Conservation (phyloP, 2,888 invertebrate genomes). For the Dorcus parallelipipedus region DNA sequence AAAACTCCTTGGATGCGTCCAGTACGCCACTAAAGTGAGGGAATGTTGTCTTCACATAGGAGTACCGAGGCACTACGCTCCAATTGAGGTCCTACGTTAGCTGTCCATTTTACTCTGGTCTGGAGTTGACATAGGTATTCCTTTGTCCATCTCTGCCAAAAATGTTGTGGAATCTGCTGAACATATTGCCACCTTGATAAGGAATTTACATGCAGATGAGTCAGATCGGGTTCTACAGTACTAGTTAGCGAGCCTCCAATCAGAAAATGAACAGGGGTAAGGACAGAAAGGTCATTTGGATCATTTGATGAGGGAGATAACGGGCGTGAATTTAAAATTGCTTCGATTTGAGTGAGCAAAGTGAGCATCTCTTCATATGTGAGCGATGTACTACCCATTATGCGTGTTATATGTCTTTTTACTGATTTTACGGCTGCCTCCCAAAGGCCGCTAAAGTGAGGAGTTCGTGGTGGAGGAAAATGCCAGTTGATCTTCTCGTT, state of each 20-base stretch:
- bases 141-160: slow-evolving; percentile 23
- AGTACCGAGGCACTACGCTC: slow-evolving; percentile 6
- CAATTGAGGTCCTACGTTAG: background rate
- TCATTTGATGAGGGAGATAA: slow-evolving; percentile 26
- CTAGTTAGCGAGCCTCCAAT: slow-evolving; percentile 24
- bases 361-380: slow-evolving; percentile 33
- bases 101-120: slow-evolving; percentile 22
- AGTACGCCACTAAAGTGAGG: slow-evolving; percentile 13
- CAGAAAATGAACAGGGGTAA: slow-evolving; percentile 26
- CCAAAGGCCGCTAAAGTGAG: slow-evolving; percentile 34
- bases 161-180: slow-evolving; percentile 22
- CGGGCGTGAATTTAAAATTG: slow-evolving; percentile 32
- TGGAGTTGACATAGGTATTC: slow-evolving; percentile 29
- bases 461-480: slow-evolving; percentile 19
- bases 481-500: too few relatives aligned
- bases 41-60: slow-evolving; percentile 13
- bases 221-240: slow-evolving; percentile 19
- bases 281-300: slow-evolving; percentile 20
- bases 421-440: slow-evolving; percentile 32
- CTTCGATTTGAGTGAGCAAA: slow-evolving; percentile 30
- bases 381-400: slow-evolving; percentile 20
- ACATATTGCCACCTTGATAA: slow-evolving; percentile 24
- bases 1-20: slow-evolving; percentile 2
- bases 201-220: too few relatives aligned
- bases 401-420: slow-evolving; percentile 28